These are phyloP conservation scores for Aphelenchoides besseyi DNA, from an alignment of 1,140 invertebrate species.

Conservation along the genomic window DNA sequence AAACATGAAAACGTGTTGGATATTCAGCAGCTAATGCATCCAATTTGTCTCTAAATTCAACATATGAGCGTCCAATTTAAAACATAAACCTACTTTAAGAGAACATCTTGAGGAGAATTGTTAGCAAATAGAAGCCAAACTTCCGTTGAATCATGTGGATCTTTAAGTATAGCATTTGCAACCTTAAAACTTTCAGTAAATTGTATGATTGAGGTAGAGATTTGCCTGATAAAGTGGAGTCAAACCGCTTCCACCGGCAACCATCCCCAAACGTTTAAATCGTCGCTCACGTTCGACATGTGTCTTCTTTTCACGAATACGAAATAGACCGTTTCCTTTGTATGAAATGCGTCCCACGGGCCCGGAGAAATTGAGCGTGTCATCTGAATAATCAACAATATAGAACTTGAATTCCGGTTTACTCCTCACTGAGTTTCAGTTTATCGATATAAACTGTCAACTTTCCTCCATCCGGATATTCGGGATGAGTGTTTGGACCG, in stretches of 20 bases:
- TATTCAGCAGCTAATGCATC: slow-evolving; percentile 67
- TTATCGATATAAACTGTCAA: slow-evolving; percentile 4
- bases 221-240: slow-evolving; percentile 63
- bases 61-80: not conserved
- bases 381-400: slow-evolving; percentile 9
- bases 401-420: not conserved
- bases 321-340: slow-evolving; percentile 68
- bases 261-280: slow-evolving; percentile 63
- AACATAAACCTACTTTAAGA: slow-evolving; percentile 73
- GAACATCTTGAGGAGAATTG: slow-evolving; percentile 90
- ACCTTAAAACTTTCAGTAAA: slow-evolving; percentile 75
- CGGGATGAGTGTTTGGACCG: slow-evolving; percentile 78
- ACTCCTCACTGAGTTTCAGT: slow-evolving; percentile 9
- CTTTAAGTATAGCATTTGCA: slow-evolving; percentile 77
- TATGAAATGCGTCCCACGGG: slow-evolving; percentile 80
- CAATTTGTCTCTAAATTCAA: slow-evolving; percentile 67
- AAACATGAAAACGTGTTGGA: slow-evolving; percentile 62
- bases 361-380: slow-evolving; percentile 65
- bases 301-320: slow-evolving; percentile 78
- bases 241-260: slow-evolving; percentile 56
- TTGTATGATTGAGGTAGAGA: not conserved
- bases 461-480: slow-evolving; percentile 81
- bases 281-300: slow-evolving; percentile 66
- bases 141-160: slow-evolving; percentile 76
- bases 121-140: slow-evolving; percentile 87